Evolutionary conservation across 2,113 vertebrate species (phyloP).

Genomic region (Herpailurus yagouaroundi): DNA sequence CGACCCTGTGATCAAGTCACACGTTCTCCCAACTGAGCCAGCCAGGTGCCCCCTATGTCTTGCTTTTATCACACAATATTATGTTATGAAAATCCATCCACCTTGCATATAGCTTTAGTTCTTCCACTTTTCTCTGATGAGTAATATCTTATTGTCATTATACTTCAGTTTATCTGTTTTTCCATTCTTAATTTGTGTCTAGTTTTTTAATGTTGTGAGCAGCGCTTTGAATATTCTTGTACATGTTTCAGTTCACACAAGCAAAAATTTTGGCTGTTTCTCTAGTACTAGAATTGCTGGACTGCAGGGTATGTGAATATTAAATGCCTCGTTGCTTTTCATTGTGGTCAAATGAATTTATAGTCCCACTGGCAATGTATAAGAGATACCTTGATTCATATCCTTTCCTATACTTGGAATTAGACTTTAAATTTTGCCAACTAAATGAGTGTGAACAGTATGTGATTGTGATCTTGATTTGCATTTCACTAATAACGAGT

Average conservation of each 20-base stretch:
- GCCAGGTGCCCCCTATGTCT: not conserved
- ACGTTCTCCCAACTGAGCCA: not conserved
- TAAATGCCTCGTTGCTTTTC: not conserved
- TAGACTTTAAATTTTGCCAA: not conserved
- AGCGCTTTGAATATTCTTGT: not conserved
- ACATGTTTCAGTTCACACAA: not conserved
- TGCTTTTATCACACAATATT: not conserved
- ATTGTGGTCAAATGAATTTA: not conserved
- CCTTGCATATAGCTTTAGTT: not conserved
- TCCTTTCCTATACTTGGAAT: not conserved
- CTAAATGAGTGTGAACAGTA: not conserved
- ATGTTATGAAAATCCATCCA: not conserved
- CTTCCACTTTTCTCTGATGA: slow-evolving; percentile 2
- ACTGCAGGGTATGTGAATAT: not conserved
- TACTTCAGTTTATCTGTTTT: not conserved
- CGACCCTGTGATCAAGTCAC: not conserved
- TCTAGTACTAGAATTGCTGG: not conserved
- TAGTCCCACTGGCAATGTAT: not conserved
- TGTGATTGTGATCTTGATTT: not conserved
- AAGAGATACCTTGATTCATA: not conserved
- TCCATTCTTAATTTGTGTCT: not conserved
- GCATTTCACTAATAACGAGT: not conserved
- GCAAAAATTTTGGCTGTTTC: not conserved
- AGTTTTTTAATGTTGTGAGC: not conserved
- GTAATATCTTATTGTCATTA: not conserved